Base-by-base conservation (phyloP, 1,140 invertebrate species). In the Helicoverpa zea region DNA sequence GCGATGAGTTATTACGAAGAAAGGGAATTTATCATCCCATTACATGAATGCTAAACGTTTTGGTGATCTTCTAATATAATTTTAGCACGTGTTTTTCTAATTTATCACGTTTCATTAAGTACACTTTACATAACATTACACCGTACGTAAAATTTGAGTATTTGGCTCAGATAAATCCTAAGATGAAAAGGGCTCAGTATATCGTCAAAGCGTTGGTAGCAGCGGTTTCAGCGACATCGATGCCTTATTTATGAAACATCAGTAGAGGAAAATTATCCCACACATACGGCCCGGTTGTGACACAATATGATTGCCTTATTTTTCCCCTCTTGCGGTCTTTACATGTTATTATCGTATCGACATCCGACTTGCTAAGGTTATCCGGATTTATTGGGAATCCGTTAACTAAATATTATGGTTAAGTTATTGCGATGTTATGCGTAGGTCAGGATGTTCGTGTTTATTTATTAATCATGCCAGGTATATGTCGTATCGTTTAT, bases 261-360 rank as follows among this genome's bases (percentile, higher is more conserved):
- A 88, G 83, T 81, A 78, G 85, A 89, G 82, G 87, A 92, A 90
- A 90, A 92, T 92, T 88, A 93, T 91, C 83, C 81, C 86, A 75
- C 86, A 85, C 83, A 84, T 87, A 23, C 23, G 87, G 87, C 81
- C 84, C 84, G 84, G 87, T 90, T 90, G 86, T 88, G 84, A 88
- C 91, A 89, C 92, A 90, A 90, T 90, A 84, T 90, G 87, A 92
- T 91, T 90, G 90, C 86, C 88, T 86, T 89, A 90, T 90, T 86
- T 90, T 82, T 85, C 84, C 88, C 83, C 72, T 91, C 88, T 89
- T 89, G 88, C 86, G 88, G 83, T 89, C 87, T 89, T 89, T 89
- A 92, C 90, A 92, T 89, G 83, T 89, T 90, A 89, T 93, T 90
- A 91, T 86, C 85, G 80, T 88, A 85, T 90, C 81, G 81, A 84